Conservation (phyloP, 2,797 vertebrate species). For the Thalassophryne amazonica region DNA sequence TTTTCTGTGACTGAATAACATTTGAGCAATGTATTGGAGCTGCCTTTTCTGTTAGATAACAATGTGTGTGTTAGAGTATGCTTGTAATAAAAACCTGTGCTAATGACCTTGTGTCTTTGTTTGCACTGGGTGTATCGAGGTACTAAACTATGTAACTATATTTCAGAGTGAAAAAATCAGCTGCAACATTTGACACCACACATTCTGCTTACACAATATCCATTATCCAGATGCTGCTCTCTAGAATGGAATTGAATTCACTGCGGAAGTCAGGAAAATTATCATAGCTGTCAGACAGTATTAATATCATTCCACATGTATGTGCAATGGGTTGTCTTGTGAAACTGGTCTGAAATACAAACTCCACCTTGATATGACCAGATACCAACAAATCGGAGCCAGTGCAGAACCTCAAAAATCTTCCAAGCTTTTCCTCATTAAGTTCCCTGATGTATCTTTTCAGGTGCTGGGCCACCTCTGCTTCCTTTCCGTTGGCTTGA, state of each 20-base stretch:
- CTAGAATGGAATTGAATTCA: conserved; percentile 35
- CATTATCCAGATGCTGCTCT: conserved; percentile 45
- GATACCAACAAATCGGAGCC: conserved; percentile 16
- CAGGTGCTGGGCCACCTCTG: neutral
- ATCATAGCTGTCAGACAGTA: conserved; percentile 22
- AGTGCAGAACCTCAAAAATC: neutral
- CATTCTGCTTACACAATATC: conserved; percentile 47
- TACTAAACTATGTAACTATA: too few species aligned
- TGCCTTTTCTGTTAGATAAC: too few species aligned
- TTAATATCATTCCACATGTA: conserved; percentile 17
- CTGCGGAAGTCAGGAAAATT: conserved; percentile 32
- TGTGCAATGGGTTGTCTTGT: conserved; percentile 14
- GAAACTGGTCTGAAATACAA: conserved; percentile 18
- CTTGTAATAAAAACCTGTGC: too few species aligned
- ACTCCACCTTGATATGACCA: conserved; percentile 13
- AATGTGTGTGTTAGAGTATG: too few species aligned
- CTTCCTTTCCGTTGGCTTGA: conserved; percentile 21
- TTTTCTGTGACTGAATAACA: too few species aligned
- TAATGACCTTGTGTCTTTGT: too few species aligned
- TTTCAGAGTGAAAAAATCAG: too few species aligned
- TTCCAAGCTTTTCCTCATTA: conserved; percentile 7
- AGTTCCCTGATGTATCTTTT: conserved; percentile 10
- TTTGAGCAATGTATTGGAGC: too few species aligned
- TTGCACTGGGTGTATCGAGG: too few species aligned
- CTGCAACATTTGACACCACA: too few species aligned